A percentile compares a stretch with the other conserved stretches of the same genome.
Evolutionary conservation across 1,140 invertebrate species (phyloP).

Genomic region (Whitmania pigra): DNA sequence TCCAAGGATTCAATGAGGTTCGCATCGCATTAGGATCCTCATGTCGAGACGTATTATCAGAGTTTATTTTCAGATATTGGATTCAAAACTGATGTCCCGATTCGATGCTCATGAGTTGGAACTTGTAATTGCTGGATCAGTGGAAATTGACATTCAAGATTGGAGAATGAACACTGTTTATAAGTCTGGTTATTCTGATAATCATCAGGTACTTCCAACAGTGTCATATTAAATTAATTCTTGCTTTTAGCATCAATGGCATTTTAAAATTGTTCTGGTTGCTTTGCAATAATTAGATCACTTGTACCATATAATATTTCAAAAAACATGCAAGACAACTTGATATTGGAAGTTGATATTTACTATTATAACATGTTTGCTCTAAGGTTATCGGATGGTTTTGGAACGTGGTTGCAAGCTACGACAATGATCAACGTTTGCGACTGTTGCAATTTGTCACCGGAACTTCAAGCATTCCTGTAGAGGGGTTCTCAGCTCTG

Average conservation of each 20-base stretch:
- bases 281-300: not conserved
- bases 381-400: conserved; percentile 81
- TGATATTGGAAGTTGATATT: no score
- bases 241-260: no score
- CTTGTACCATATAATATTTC: not conserved
- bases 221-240: no score
- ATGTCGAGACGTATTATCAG: conserved; percentile 19
- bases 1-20: conserved; percentile 87
- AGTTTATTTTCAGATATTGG: conserved; percentile 51
- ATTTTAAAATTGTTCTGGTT: not conserved
- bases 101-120: conserved; percentile 92
- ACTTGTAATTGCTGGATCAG: conserved; percentile 85
- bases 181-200: conserved; percentile 48
- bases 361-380: conserved; percentile 22
- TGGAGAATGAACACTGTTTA: conserved; percentile 92
- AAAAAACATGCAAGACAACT: no score
- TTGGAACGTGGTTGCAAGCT: conserved; percentile 79
- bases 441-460: conserved; percentile 71
- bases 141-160: conserved; percentile 87
- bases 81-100: conserved; percentile 74
- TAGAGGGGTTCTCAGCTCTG: conserved; percentile 86
- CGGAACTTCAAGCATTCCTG: conserved; percentile 89
- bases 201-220: not conserved
- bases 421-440: conserved; percentile 84
- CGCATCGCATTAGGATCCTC: not conserved